phyloP scores from a whole-genome alignment of 2,888 invertebrate species.

The Taphrorychus bicolor region DNA sequence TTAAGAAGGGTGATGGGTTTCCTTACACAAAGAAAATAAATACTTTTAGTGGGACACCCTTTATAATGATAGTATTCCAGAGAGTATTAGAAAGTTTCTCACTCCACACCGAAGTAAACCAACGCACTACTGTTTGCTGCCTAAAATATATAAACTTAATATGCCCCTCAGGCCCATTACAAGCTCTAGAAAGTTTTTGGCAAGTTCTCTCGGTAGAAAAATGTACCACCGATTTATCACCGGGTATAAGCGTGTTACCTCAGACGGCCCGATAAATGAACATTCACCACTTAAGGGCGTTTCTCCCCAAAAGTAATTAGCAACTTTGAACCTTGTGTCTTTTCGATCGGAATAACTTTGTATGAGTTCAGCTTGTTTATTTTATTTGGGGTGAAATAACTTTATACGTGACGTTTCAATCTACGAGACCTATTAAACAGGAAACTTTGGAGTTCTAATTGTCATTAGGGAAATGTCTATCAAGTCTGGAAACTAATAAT shows the following conservation, averaged over 20 bases:
- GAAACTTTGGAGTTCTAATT: neutral
- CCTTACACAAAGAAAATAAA: too few species aligned
- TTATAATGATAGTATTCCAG: too few species aligned
- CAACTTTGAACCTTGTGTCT: neutral
- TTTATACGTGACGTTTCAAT: neutral
- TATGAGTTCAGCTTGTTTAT: neutral
- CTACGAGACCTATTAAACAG: neutral
- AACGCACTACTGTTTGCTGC: too few species aligned
- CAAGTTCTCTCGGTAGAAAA: too few species aligned
- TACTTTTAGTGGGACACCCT: too few species aligned
- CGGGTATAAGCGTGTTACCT: neutral
- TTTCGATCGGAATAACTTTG: neutral
- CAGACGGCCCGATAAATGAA: too few species aligned
- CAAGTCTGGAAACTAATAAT: neutral
- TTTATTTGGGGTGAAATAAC: neutral
- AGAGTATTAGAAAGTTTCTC: too few species aligned
- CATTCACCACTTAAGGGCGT: neutral
- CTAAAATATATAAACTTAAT: too few species aligned
- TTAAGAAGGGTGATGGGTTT: too few species aligned
- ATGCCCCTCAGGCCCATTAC: too few species aligned
- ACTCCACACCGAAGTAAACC: too few species aligned
- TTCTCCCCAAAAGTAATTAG: neutral
- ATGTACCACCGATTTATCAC: neutral
- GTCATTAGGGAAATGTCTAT: neutral
- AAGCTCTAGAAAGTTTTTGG: too few species aligned